Base-by-base conservation (phyloP, 2,888 invertebrate species). In the Leuctra nigra region DNA sequence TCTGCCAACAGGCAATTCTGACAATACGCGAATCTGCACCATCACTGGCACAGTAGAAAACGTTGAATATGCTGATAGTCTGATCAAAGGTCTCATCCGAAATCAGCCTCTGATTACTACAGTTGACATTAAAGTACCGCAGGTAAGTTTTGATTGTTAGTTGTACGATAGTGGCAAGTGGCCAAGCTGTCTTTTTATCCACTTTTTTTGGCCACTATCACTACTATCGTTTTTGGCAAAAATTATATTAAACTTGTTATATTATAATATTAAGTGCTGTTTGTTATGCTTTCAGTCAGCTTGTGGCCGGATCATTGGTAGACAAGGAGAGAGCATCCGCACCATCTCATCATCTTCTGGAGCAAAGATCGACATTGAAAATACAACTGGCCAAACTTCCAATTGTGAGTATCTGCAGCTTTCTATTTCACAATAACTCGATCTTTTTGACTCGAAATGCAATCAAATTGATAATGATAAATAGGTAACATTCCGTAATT, bases 221-320 rank as follows among this genome's bases (percentile, higher is more conserved):
- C n/a, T n/a, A n/a, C n/a, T n/a, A n/a, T n/a, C n/a, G n/a, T n/a
- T n/a, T n/a, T n/a, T n/a, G n/a, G n/a, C n/a, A n/a, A n/a, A n/a
- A n/a, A n/a, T n/a, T n/a, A n/a, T n/a, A n/a, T n/a, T n/a, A n/a
- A n/a, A n/a, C n/a, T n/a, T 29, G 29, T 29, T n/a, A 20, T 14
- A 7, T 14, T 13, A 22, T 56, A 20, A 4, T 20, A 33, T 38
- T n/a, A 18, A 44, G 25, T 6, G 11, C 7, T 23, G 16, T 47
- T 53, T 50, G 24, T 55, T 55, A 29, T 11, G 55, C 35, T 63
- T 62, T 38, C 72, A 77, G 52, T 79, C 77, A 69, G 75, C 82
- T 22, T 79, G 84, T 53, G 85, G 86, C 1, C 79, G 81, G 66
- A 82, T 94, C 53, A 87, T 90, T 65, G 92, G 89, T 1, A 73